Conservation (phyloP, 2,888 invertebrate genomes). For the Tetramorium bicarinatum region DNA sequence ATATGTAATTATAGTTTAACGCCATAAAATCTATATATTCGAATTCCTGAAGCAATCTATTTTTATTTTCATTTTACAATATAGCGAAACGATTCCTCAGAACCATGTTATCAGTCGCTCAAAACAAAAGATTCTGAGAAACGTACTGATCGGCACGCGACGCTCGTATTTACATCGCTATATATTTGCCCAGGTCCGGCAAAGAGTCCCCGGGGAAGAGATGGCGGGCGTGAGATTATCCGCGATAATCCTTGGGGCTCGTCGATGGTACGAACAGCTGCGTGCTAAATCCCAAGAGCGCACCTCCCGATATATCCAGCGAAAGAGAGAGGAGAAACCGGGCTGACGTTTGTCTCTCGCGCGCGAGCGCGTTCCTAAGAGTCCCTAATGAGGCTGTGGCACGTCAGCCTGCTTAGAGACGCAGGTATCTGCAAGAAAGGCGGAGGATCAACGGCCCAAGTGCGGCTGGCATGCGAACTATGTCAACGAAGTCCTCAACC, state of each 20-base stretch:
- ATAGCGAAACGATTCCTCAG: background rate
- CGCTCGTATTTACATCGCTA: conserved; percentile 18
- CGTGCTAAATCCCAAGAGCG: conserved; percentile 41
- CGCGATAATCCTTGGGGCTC: conserved; percentile 42
- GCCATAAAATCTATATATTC: background rate
- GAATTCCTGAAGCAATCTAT: background rate
- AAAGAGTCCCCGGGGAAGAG: background rate
- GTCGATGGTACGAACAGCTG: conserved; percentile 46
- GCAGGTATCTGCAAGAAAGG: conserved; percentile 68
- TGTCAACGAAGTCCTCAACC: conserved; percentile 66
- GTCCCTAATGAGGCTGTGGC: conserved; percentile 75
- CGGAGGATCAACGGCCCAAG: conserved; percentile 64
- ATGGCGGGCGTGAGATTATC: conserved; percentile 35
- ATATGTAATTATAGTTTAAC: background rate
- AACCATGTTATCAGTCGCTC: background rate
- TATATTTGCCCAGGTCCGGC: conserved; percentile 10
- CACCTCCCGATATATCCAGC: conserved; percentile 41
- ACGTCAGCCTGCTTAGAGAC: conserved; percentile 66
- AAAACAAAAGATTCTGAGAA: background rate
- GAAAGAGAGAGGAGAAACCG: background rate
- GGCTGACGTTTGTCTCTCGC: conserved; percentile 62
- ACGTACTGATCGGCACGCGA: conserved; percentile 34
- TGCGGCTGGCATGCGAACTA: conserved; percentile 77
- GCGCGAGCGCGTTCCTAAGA: conserved; percentile 63
- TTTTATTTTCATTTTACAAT: background rate